Conservation (phyloP, 2,888 invertebrate genomes). For the Orgyia antiqua region DNA sequence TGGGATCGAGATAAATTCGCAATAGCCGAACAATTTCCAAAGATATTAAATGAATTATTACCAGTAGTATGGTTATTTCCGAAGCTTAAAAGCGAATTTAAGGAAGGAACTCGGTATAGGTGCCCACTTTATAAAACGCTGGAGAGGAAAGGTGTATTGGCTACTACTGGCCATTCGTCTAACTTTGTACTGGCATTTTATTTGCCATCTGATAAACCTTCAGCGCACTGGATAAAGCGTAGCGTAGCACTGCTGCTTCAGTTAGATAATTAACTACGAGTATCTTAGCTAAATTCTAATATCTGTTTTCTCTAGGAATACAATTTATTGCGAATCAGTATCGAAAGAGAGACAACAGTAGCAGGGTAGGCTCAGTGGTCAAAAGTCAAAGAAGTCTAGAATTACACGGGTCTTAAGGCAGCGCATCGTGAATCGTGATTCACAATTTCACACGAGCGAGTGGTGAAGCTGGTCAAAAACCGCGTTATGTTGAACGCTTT, state of each 20-base stretch:
- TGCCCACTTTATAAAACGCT: constrained; percentile 91
- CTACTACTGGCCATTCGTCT: constrained; percentile 91
- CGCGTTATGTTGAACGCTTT: too few relatives aligned
- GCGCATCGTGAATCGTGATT: too few relatives aligned
- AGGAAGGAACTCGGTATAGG: constrained; percentile 78
- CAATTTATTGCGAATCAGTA: too few relatives aligned
- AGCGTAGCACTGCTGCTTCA: constrained; percentile 89
- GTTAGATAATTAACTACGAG: constrained; percentile 79
- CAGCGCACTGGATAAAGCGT: constrained; percentile 89
- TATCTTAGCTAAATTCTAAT: too few relatives aligned
- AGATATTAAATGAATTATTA: constrained; percentile 87
- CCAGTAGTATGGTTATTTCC: constrained; percentile 89
- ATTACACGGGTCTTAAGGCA: too few relatives aligned
- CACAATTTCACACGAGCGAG: too few relatives aligned
- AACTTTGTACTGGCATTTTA: constrained; percentile 89
- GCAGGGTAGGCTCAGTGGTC: too few relatives aligned
- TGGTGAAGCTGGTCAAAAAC: too few relatives aligned
- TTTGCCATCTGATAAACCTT: constrained; percentile 81
- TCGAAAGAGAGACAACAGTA: too few relatives aligned
- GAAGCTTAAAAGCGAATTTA: constrained; percentile 67
- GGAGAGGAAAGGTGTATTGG: constrained; percentile 86
- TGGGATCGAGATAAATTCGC: constrained; percentile 82
- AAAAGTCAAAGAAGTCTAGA: too few relatives aligned
- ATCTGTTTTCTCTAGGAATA: too few relatives aligned
- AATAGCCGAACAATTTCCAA: constrained; percentile 88